Evolutionary conservation across 2,888 invertebrate species (phyloP), one percentile per base, ranked within the genome.

Genomic region (Crossocerus cetratus): DNA sequence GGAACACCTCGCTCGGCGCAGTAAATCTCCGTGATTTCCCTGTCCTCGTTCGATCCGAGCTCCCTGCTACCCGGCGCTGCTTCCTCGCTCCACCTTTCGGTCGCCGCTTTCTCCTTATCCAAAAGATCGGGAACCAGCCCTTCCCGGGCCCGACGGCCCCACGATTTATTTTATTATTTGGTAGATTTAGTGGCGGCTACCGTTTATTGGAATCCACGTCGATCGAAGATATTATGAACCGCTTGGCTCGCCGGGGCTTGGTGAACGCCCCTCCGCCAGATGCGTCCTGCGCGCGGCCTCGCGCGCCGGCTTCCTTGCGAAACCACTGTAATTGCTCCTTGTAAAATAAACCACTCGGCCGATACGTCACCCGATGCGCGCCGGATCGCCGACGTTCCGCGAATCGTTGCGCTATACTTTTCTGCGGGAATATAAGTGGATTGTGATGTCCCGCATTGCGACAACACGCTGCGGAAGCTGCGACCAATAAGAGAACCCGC

Each of bases 151-250:
- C 8, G 32, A 32, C 32, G 32, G 60, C 45, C 62, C 65, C 60
- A 73, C 77, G 80, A 86, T 87, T 87, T 85, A 87, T 86, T 84
- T 85, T 82, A 81, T 83, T 85, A 83, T 83, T 82, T 78, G 76
- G 71, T 83, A 77, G 80, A 87, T 87, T 86, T 86, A 85, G 73
- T 81, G 76, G 76, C 76, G 79, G 77, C 84, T 84, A 84, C 83
- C 80, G 86, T 83, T 83, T 83, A 81, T 82, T 77, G 78, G 82
- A 83, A 85, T 84, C 74, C 76, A 65, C 78, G 61, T 72, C 72
- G 79, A 84, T 84, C 80, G 72, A 71, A 83, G 79, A 81, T 32
- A 32, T 84, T 83, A 84, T 74, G 68, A 75, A 58, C 59, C 56
- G 67, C 22, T 66, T 21, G 14, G 14, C 14, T 21, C 20, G 60